Conservation (phyloP, 2,797 vertebrate species). For the Falco naumanni region DNA sequence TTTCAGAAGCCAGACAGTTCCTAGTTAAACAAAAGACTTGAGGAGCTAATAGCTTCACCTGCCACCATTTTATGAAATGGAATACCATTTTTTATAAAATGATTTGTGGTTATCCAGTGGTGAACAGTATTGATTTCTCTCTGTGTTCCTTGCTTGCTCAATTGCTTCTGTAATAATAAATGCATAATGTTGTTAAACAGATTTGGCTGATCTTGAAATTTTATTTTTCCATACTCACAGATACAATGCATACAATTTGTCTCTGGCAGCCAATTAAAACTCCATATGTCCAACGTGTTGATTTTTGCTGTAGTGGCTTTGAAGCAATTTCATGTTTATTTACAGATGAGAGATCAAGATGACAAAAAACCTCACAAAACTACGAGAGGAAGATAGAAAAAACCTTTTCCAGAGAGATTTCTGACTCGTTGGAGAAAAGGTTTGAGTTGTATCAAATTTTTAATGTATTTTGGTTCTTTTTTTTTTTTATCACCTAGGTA, state of each 20-base stretch:
- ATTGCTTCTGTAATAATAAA: slow-evolving; percentile 25
- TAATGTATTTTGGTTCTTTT: neutral
- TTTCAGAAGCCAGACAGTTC: neutral
- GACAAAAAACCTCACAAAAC: neutral
- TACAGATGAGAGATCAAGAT: neutral
- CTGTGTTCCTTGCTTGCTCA: slow-evolving; percentile 31
- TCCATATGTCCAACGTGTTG: neutral
- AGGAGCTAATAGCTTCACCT: slow-evolving; percentile 31
- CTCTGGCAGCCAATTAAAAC: neutral
- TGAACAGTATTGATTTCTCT: slow-evolving; percentile 64
- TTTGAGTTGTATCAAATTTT: neutral
- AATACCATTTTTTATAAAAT: slow-evolving; percentile 41
- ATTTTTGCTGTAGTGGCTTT: neutral
- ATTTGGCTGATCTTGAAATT: neutral
- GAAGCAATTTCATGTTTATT: neutral
- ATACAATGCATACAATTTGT: neutral
- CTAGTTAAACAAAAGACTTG: neutral
- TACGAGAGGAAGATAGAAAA: neutral
- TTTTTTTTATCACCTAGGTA: neutral
- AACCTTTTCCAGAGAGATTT: neutral
- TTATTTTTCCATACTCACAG: neutral
- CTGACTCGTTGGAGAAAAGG: neutral
- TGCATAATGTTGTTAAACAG: slow-evolving; percentile 39
- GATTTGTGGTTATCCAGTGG: slow-evolving; percentile 54
- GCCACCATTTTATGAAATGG: neutral